Conservation (phyloP, 1,140 invertebrate genomes). For the Trissolcus basalis region DNA sequence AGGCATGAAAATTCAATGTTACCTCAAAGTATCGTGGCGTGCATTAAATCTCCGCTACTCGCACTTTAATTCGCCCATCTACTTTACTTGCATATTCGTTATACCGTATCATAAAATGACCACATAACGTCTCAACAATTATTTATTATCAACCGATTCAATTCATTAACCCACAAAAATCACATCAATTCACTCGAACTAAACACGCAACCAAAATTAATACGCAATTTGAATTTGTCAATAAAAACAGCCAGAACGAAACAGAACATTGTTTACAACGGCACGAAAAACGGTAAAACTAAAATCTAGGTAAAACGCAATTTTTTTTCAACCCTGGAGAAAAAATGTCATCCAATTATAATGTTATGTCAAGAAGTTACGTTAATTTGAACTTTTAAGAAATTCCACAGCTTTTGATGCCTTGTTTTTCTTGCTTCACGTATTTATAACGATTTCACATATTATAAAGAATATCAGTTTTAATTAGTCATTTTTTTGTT, state of each 20-base stretch:
- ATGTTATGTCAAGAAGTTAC: constrained; percentile 7
- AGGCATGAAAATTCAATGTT: background rate
- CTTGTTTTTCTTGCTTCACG: background rate
- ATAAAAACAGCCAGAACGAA: no score
- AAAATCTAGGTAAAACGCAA: background rate
- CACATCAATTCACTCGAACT: no score
- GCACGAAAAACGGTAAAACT: background rate
- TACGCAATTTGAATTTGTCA: no score
- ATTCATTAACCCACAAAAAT: no score
- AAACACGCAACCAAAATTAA: background rate
- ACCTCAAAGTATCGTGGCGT: background rate
- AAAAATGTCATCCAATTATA: constrained; percentile 6
- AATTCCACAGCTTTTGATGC: background rate
- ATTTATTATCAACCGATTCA: no score
- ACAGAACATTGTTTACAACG: background rate
- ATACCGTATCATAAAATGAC: no score
- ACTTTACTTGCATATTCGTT: no score
- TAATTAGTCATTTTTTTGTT: background rate
- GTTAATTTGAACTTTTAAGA: constrained; percentile 3
- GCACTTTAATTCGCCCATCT: background rate
- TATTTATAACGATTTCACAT: background rate
- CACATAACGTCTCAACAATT: no score
- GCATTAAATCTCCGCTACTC: background rate
- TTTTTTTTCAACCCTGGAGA: background rate
- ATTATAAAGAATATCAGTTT: background rate